phyloP scores from a whole-genome alignment of 2,113 vertebrate species.

The Thamnophis sirtalis region DNA sequence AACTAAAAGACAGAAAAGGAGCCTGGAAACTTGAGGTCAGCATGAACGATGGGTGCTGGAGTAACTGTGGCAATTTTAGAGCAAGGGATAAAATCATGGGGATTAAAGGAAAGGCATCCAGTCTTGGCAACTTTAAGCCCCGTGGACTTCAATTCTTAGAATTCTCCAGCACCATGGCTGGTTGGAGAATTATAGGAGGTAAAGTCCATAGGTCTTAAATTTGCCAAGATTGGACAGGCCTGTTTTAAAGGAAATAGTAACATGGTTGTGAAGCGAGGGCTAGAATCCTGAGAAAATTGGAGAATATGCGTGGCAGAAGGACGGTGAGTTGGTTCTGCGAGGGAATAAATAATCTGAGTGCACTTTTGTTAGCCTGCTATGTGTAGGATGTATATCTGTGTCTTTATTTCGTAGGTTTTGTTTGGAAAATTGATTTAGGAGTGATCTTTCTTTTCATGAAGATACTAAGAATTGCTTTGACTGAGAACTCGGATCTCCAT shows the following conservation, averaged over 20 bases:
- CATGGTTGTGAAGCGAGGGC: background rate
- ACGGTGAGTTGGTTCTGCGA: background rate
- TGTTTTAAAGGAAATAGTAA: background rate
- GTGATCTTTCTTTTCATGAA: background rate
- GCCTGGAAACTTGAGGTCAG: background rate
- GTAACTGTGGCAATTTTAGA: background rate
- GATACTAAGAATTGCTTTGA: background rate
- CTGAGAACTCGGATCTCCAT: background rate
- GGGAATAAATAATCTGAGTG: background rate
- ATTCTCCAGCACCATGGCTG: background rate
- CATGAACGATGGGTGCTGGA: background rate
- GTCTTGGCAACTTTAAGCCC: background rate
- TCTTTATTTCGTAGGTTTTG: background rate
- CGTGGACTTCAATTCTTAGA: background rate
- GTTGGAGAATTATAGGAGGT: background rate
- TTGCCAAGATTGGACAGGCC: background rate
- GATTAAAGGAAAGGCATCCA: background rate
- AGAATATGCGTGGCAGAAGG: background rate
- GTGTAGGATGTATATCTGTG: background rate
- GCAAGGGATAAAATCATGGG: background rate
- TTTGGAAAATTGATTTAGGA: background rate
- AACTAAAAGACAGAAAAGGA: background rate
- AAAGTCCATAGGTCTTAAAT: background rate
- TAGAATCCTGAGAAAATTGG: background rate
- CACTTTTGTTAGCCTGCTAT: background rate